Base-by-base conservation (phyloP, 2,888 invertebrate species). In the Crepidodera aurea region DNA sequence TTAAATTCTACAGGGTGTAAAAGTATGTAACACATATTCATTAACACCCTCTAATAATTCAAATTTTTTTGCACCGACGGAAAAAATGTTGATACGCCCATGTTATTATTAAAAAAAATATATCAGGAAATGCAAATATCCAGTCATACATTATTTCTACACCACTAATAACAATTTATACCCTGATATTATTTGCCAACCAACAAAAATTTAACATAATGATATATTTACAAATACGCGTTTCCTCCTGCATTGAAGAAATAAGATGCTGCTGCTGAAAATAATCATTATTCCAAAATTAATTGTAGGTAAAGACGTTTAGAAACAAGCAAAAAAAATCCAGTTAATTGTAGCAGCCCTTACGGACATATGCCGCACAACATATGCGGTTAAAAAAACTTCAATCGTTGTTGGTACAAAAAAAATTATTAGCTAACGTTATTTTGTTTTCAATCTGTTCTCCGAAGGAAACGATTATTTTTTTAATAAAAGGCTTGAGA, bases 361-460 rank as follows among this genome's bases (percentile, higher is more conserved):
- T 40, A 44, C 39, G 10, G 16, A 73, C 72, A 69, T 75, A 71
- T 73, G 71, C 48, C 51, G 73, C 70, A 69, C 69, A 73, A 76
- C 78, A 78, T 78, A 75, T 75, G 73, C 71, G 61, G 59, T 58
- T 60, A 58, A 57, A 58, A 46, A 60, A 53, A 48, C 16, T 44
- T 37, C 51, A 60, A 42, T 54, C n/a, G n/a, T n/a, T n/a, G n/a
- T 27, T 13, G 10, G 12, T 25, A 19, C 22, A 44, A 44, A 44
- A 44, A n/a, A 44, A 44, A 22, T 25, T 44, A 44, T 44, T 22
- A 22, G 3, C 16, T 44, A 3, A 10, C n/a, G 13, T 44, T 42
- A 15, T 7, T 44, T 44, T 44, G 22, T 44, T 44, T 48, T 48
- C 48, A 48, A 48, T 48, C 25, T 48, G 48, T 27, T 48, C 12